Evolutionary conservation across 2,888 invertebrate species (phyloP), one percentile per base, ranked within the genome.

Genomic region (Gasteruption jaculator): DNA sequence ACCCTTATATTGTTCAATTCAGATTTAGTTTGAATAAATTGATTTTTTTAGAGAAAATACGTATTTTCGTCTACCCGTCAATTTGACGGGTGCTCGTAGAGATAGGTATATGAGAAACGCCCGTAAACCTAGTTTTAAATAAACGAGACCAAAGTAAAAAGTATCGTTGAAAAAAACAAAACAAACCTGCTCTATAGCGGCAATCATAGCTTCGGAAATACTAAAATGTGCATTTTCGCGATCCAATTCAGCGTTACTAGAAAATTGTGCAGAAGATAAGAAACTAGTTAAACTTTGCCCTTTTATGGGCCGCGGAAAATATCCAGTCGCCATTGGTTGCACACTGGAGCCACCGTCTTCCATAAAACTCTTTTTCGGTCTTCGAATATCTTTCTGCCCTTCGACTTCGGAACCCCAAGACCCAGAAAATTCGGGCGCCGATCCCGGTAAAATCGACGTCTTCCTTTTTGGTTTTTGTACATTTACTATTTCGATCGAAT

Each of bases 161-260:
- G n/a, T n/a, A n/a, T n/a, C n/a, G n/a, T 24, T 21, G 21, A n/a
- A n/a, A n/a, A n/a, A n/a, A n/a, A n/a, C n/a, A n/a, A n/a, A n/a
- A 33, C 30, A 41, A 44, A 73, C 72, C 59, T 83, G 81, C 61
- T 89, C 89, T 50, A 89, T 85, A 10, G 86, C 88, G 6, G 86
- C 80, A 48, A 90, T 90, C 61, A 90, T 80, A 0, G 87, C 87
- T 70, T 91, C 90, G 2, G 85, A 86, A 47, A 90, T 82, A 58
- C 81, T 83, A 66, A 91, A 90, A 72, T 91, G 90, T 1, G 89
- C 88, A 72, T 90, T 90, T 72, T 91, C 90, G 60, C 88, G 73
- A 58, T 89, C 89, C 43, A 89, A 71, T 59, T 87, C 86, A 1
- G 86, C 88, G 58, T 84, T 84, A 14, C 80, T 74, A 20, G 82